Base-by-base conservation (phyloP, 2,888 invertebrate species). In the Carabus problematicus region DNA sequence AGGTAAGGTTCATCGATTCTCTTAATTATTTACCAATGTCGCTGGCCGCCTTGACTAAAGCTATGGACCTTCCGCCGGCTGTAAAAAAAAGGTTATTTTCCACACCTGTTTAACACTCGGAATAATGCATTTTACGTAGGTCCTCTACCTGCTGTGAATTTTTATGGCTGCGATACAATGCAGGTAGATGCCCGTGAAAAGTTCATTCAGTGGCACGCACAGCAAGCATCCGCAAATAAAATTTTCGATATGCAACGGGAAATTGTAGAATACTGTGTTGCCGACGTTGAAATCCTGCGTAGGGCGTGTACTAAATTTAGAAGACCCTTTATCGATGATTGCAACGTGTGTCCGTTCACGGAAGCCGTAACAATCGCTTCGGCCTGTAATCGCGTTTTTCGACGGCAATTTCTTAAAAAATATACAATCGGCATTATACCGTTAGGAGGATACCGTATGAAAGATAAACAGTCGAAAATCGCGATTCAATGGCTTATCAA, bases 391-490 rank as follows among this genome's bases (percentile, higher is more conserved):
- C 42, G 42, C 42, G 42, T 42, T 8, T 42, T 42, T 42, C 42
- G 42, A 8, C 42, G 42, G 9, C 8, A 64, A 64, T 43, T 60
- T 75, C 1, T 76, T 69, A 70, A 75, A 71, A 29, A 70, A 6
- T 55, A 76, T 7, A 74, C 73, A 0, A 76, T 77, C 16, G 77
- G 74, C 7, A 71, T 78, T 1, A 73, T 78, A 77, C 42, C 77
- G 0, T 56, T 52, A 7, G 52, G 59, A 1, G 77, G 78, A 3
- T 78, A 78, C 61, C 59, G 78, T 8, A 54, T 56, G 9, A 55
- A 8, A 8, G 74, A 77, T 45, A 75, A 73, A 0, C 76, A 77
- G 45, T 77, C 75, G 1, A 47, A 11, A 43, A 73, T 61, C 71
- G 70, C 60, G n/a, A 19, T 71, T 7, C 41, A 70, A 56, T 73